A percentile compares a stretch with the other conserved stretches of the same genome.
Evolutionary conservation across 2,888 invertebrate species (phyloP).

Genomic region (Tenthredo mesomela): DNA sequence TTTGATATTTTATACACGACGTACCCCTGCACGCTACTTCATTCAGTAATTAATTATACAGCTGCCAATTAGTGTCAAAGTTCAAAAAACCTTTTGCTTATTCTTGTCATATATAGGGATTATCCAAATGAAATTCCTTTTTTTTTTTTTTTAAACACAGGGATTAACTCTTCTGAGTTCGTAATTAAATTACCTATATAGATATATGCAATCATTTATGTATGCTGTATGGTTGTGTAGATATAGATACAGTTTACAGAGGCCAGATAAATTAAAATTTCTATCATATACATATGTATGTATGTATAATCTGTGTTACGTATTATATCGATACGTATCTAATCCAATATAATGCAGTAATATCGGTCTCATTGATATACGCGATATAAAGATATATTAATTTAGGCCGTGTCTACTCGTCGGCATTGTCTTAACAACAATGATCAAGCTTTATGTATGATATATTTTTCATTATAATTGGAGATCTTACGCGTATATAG

Average conservation of each 20-base stretch:
- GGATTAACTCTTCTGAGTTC: background rate
- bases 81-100: background rate
- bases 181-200: background rate
- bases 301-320: background rate
- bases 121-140: background rate
- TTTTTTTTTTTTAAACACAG: background rate
- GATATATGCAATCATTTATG: too few species aligned
- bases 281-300: background rate
- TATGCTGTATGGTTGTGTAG: too few species aligned
- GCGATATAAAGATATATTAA: conserved; percentile 52
- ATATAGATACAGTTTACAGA: background rate
- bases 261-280: background rate
- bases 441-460: conserved; percentile 24
- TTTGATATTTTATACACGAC: background rate
- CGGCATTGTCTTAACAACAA: conserved; percentile 56
- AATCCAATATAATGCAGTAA: background rate
- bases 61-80: background rate
- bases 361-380: background rate
- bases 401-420: conserved; percentile 72
- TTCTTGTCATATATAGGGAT: background rate
- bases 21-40: background rate
- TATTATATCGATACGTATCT: background rate
- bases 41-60: background rate
- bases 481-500: background rate
- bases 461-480: background rate